Evolutionary conservation across 1,140 invertebrate species (phyloP).

Genomic region (Lepidurus couesii): DNA sequence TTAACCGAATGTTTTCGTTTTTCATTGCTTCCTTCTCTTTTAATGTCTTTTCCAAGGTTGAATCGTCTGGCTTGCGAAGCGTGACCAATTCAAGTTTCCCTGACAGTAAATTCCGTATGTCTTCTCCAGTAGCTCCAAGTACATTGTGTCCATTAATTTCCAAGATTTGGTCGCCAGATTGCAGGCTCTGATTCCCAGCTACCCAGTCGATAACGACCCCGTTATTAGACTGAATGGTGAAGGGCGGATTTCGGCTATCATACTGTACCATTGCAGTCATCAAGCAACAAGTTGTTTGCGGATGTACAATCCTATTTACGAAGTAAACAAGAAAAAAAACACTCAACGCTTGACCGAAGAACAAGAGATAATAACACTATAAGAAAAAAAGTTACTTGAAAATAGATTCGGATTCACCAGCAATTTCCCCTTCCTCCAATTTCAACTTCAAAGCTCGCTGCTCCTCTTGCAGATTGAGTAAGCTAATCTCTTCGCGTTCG

Average conservation of each 20-base stretch:
- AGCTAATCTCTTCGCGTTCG: constrained; percentile 76
- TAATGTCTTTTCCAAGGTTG: not conserved
- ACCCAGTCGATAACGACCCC: not conserved
- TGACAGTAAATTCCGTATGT: not conserved
- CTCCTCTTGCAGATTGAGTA: constrained; percentile 75
- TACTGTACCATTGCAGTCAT: constrained; percentile 57
- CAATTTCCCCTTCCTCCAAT: constrained; percentile 55
- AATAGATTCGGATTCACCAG: constrained; percentile 9
- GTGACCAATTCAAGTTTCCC: not conserved
- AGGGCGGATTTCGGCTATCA: constrained; percentile 59
- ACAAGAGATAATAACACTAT: no score
- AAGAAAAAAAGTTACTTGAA: not conserved
- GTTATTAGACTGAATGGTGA: constrained; percentile 45
- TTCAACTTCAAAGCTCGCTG: constrained; percentile 67
- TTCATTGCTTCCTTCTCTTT: constrained; percentile 51
- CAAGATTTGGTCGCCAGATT: constrained; percentile 1
- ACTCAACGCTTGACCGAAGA: no score
- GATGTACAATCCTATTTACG: not conserved
- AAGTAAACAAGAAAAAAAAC: not conserved
- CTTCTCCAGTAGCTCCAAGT: not conserved
- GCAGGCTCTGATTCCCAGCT: constrained; percentile 8
- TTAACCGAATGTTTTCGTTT: constrained; percentile 72
- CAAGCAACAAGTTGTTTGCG: not conserved
- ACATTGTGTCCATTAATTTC: constrained; percentile 1
- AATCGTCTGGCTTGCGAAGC: not conserved